Evolutionary conservation across 2,888 invertebrate genomes (phyloP).

Genomic region (Aporophyla lueneburgensis): DNA sequence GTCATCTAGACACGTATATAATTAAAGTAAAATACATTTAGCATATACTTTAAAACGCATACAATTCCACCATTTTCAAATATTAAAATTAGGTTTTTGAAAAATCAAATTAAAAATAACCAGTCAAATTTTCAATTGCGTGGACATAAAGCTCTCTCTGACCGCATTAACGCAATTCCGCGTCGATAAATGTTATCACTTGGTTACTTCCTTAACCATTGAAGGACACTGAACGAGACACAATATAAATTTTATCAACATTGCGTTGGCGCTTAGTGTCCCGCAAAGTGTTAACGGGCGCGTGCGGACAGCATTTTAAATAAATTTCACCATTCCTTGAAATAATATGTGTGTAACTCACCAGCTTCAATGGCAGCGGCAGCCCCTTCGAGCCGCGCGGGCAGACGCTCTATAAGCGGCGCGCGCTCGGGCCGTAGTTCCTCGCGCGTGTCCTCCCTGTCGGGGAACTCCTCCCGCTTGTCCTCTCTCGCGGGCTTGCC

Average conservation of each 20-base stretch:
- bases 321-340: neutral
- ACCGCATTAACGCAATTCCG: neutral
- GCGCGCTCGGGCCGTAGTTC: constrained; percentile 32
- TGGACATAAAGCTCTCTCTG: neutral
- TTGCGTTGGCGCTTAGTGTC: no score
- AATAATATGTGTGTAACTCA: constrained; percentile 6
- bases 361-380: constrained; percentile 60
- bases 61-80: neutral
- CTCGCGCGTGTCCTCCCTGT: no score
- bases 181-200: neutral
- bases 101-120: neutral
- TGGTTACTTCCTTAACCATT: no score
- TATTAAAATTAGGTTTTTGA: neutral
- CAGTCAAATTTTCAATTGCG: neutral
- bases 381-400: constrained; percentile 51
- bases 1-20: no score
- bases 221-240: no score
- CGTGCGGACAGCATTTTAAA: neutral
- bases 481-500: constrained; percentile 77
- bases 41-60: neutral
- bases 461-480: constrained; percentile 54
- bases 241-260: no score
- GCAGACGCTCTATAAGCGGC: constrained; percentile 60
- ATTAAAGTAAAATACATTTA: no score
- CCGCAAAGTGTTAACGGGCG: no score